Conservation (phyloP, 2,888 invertebrate genomes). For the Drosophila mulleri region DNA sequence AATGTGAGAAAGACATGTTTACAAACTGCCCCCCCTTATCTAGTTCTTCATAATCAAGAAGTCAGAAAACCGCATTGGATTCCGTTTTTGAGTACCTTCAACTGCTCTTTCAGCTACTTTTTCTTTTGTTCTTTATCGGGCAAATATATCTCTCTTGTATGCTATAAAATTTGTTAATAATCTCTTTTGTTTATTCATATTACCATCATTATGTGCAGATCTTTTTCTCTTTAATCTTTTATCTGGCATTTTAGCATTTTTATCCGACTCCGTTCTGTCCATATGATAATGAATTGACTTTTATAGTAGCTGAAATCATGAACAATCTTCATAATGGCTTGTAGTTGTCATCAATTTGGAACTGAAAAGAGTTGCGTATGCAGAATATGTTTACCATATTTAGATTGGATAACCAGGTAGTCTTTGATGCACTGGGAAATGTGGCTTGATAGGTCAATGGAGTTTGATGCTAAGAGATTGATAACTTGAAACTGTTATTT, state of each 20-base stretch:
- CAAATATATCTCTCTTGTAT: slow-evolving; percentile 21
- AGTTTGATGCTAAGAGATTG: not conserved
- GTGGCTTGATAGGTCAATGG: not conserved
- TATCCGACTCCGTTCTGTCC: slow-evolving; percentile 23
- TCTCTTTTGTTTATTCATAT: slow-evolving; percentile 43
- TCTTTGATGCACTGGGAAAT: not conserved
- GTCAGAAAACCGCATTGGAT: slow-evolving; percentile 9
- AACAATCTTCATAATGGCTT: slow-evolving; percentile 18
- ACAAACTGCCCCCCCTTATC: slow-evolving; percentile 25
- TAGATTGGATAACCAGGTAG: not conserved
- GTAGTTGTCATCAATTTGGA: slow-evolving; percentile 19
- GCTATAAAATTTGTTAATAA: slow-evolving; percentile 55
- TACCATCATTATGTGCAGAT: slow-evolving; percentile 35
- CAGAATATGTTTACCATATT: slow-evolving; percentile 2
- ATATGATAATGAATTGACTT: slow-evolving; percentile 24
- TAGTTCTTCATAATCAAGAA: slow-evolving; percentile 32
- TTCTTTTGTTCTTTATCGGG: slow-evolving; percentile 27
- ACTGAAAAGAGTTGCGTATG: not conserved
- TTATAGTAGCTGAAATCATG: slow-evolving; percentile 19
- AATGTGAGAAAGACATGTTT: slow-evolving; percentile 24
- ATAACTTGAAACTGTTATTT: not conserved
- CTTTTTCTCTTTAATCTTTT: slow-evolving; percentile 21
- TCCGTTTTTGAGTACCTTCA: slow-evolving; percentile 5
- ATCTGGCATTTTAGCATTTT: slow-evolving; percentile 50
- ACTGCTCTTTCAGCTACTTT: slow-evolving; percentile 3